Evolutionary conservation across 1,140 invertebrate genomes (phyloP).

Genomic region (Propsilocerus akamusi): DNA sequence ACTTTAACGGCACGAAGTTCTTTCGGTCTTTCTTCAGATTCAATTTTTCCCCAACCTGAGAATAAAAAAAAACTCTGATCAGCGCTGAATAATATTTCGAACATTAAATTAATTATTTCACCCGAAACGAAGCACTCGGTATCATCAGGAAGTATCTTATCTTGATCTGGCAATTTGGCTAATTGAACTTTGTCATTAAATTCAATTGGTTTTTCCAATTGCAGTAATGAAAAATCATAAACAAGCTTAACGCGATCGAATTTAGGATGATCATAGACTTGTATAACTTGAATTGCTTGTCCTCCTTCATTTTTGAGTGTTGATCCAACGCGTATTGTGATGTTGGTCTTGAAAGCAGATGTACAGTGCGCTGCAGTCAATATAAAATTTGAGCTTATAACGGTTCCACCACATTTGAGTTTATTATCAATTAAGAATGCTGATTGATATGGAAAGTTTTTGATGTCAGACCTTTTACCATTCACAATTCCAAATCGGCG

Average conservation of each 20-base stretch:
- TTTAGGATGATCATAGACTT: not conserved
- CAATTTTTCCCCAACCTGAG: not conserved
- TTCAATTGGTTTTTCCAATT: not conserved
- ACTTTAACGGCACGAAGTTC: not conserved
- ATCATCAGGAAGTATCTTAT: not conserved
- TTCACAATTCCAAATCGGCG: not conserved
- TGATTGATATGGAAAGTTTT: not conserved
- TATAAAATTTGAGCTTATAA: not conserved
- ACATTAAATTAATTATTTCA: not conserved
- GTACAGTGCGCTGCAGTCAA: not conserved
- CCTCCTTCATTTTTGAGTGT: not conserved
- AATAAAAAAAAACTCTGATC: not conserved
- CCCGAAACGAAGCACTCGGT: not conserved
- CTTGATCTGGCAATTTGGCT: not conserved
- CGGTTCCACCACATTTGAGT: not conserved
- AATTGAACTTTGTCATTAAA: not conserved
- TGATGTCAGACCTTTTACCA: not conserved
- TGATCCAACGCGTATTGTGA: not conserved
- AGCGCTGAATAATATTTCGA: not conserved
- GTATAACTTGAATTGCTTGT: not conserved
- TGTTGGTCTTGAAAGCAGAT: not conserved
- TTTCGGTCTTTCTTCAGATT: not conserved
- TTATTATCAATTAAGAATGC: not conserved
- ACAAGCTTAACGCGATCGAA: not conserved
- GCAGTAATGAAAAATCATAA: not conserved